Evolutionary conservation across 2,113 vertebrate genomes (phyloP), one percentile per base, ranked within the genome.

Genomic region (Diphyllodes magnificus): DNA sequence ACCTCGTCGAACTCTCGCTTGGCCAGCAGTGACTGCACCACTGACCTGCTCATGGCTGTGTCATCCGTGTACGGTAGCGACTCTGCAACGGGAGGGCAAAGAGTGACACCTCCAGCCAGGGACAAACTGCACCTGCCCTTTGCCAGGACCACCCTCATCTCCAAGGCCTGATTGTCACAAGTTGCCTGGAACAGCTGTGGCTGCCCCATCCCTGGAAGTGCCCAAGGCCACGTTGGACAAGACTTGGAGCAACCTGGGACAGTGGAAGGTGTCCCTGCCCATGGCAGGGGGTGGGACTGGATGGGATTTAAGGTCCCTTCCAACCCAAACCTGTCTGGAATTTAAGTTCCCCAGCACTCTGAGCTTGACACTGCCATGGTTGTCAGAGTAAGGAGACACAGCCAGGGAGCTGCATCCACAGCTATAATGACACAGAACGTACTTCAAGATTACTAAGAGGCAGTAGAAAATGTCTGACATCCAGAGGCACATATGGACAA

Each of bases 21-120:
- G 92, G 98, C 98, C 59, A 99, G 98, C 33, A 99, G 98, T 47
- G 99, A 99, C 92, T 98, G 98, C 95, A 99, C 98, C 93, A 99
- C 97, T n/a, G 99, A 99, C 75, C 98, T 98, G 31, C 98, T 97
- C 99, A 99, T 99, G 40, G 99, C 99, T 0, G 99, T 99, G 97
- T 99, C 99, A 0, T 99, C 99, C 17, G 99, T 99, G 97, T 99
- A 99, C 10, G 97, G 98, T 49, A 99, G 96, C 5, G 97, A 98
- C 57, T 98, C 99, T 99, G 83, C 27, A 64, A 96, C 1, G 68
- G 60, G 73, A 97, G 31, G 71, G 56, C 88, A 79, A 53, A 86
- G 23, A 19, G 47, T 4, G n/a, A 45, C 3, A 4, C 39, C 28
- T 56, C 20, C 61, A 22, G 7, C 24, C 69, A 65, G 31, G 37